phyloP scores from a whole-genome alignment of 2,797 vertebrate genomes.

The Myiotriccus ornatus region DNA sequence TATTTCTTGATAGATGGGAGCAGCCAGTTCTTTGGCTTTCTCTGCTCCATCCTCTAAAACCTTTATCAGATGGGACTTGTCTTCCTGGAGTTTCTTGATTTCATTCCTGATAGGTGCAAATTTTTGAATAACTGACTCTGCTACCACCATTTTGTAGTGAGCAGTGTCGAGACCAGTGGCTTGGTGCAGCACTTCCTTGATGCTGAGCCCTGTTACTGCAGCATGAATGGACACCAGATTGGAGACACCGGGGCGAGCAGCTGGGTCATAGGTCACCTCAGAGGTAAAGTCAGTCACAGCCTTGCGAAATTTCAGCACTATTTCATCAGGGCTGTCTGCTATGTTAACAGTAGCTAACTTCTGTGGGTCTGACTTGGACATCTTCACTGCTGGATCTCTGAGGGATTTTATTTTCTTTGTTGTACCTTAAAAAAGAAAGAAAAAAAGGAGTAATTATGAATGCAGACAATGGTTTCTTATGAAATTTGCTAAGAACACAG shows the following conservation, averaged over 20 bases:
- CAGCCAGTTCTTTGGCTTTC: constrained; percentile 84
- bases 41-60: constrained; percentile 79
- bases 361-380: constrained; percentile 96
- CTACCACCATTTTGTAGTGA: constrained; percentile 86
- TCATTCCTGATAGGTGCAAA: constrained; percentile 86
- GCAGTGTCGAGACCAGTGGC: constrained; percentile 85
- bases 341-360: constrained; percentile 83
- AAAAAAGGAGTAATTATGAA: background rate
- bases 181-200: constrained; percentile 80
- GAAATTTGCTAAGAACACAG: background rate
- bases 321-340: constrained; percentile 87
- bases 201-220: constrained; percentile 72
- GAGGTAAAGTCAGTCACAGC: constrained; percentile 94
- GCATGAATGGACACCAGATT: constrained; percentile 90
- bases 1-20: constrained; percentile 82
- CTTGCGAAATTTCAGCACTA: constrained; percentile 88
- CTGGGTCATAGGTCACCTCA: constrained; percentile 89
- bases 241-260: constrained; percentile 84
- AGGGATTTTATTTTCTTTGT: constrained; percentile 91
- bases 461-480: background rate
- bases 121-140: constrained; percentile 85
- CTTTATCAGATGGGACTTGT: constrained; percentile 79
- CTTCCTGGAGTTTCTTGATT: constrained; percentile 81
- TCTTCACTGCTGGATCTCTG: constrained; percentile 87
- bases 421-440: constrained; percentile 70